These are phyloP conservation scores for Phortica magna DNA, from an alignment of 2,888 invertebrate species.

Conservation along the genomic window DNA sequence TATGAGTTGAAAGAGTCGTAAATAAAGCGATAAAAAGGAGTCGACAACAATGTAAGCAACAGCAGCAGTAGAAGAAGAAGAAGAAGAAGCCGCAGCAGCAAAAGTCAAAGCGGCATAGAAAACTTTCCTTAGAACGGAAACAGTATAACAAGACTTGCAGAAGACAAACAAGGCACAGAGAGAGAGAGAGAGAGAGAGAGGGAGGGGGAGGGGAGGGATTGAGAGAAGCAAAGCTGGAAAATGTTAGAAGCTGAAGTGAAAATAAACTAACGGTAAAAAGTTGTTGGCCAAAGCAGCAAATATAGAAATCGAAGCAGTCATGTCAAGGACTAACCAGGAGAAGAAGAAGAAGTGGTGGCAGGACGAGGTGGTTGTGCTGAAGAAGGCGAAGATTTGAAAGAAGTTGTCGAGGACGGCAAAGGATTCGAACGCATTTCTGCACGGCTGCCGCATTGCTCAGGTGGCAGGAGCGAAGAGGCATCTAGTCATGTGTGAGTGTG, in stretches of 20 bases:
- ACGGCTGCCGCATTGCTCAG: constrained; percentile 8
- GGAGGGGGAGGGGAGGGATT: neutral
- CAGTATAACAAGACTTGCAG: neutral
- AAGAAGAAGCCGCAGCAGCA: neutral
- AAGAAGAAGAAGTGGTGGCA: neutral
- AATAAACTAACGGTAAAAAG: neutral
- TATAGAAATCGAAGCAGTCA: too few species aligned
- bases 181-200: neutral
- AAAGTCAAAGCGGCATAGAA: constrained; percentile 25
- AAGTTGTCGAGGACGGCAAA: neutral
- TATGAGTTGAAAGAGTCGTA: constrained; percentile 36
- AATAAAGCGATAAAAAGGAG: constrained; percentile 34
- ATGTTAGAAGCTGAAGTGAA: neutral
- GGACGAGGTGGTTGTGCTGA: neutral
- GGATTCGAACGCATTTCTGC: constrained; percentile 3
- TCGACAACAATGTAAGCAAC: constrained; percentile 26
- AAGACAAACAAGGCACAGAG: neutral
- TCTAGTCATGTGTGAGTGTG: constrained; percentile 25
- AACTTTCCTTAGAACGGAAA: neutral
- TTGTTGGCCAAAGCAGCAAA: neutral
- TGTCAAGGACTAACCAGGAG: too few species aligned
- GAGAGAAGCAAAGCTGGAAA: neutral
- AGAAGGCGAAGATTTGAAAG: neutral
- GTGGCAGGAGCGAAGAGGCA: constrained; percentile 21
- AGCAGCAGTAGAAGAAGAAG: neutral